Percentiles rank a stretch among this genome's conserved stretches.
Conservation (phyloP, 2,888 invertebrate species). For the Brachyptera risi region DNA sequence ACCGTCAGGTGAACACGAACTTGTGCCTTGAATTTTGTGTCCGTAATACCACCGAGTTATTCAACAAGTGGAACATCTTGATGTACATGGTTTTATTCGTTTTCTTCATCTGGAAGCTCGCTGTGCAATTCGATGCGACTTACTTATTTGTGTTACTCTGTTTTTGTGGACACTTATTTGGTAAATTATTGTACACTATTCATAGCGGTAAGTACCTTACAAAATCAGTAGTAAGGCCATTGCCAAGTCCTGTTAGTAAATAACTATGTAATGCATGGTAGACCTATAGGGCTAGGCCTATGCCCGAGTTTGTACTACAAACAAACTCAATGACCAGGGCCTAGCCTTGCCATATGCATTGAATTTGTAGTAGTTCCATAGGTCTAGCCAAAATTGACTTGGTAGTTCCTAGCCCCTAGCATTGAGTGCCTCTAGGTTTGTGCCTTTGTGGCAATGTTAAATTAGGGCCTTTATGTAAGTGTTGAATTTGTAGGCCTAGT, state of each 20-base stretch:
- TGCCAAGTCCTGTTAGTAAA: background rate
- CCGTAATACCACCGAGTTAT: background rate
- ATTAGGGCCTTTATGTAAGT: too few relatives aligned
- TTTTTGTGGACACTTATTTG: background rate
- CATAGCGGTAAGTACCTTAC: background rate
- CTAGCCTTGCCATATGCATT: too few relatives aligned
- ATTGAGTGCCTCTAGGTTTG: too few relatives aligned
- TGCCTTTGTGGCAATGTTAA: too few relatives aligned
- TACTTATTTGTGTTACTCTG: background rate
- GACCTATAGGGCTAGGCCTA: background rate
- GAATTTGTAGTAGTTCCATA: too few relatives aligned
- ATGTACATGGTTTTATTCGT: background rate
- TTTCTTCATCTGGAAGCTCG: background rate
- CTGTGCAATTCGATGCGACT: background rate
- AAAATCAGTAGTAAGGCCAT: background rate
- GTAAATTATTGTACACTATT: background rate
- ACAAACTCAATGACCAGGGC: too few relatives aligned
- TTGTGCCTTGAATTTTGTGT: background rate
- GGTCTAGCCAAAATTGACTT: too few relatives aligned
- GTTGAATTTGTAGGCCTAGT: too few relatives aligned
- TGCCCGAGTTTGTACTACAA: too few relatives aligned
- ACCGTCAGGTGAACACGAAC: background rate
- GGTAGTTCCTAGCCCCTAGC: too few relatives aligned
- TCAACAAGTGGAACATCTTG: background rate
- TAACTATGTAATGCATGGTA: background rate